A percentile compares a stretch with the other conserved stretches of the same genome.
phyloP scores from a whole-genome alignment of 2,888 invertebrate genomes.

The Parnassius mnemosyne region DNA sequence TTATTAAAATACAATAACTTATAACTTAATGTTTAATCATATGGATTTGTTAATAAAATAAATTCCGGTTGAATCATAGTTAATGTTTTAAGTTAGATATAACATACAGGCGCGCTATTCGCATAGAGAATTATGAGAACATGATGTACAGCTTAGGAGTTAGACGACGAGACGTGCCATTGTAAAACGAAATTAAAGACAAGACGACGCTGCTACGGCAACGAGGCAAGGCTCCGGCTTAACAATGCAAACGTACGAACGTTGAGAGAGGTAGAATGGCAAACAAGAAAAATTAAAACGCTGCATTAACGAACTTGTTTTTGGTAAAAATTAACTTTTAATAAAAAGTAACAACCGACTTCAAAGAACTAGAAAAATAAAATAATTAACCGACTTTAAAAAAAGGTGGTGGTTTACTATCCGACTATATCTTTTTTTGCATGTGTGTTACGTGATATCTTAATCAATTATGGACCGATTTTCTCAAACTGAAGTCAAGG shows the following conservation, averaged over 20 bases:
- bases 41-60: too few relatives aligned
- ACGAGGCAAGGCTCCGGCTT: constrained; percentile 35
- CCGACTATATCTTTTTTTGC: too few relatives aligned
- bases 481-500: too few relatives aligned
- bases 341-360: too few relatives aligned
- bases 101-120: constrained; percentile 40
- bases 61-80: too few relatives aligned
- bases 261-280: constrained; percentile 8
- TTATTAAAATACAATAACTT: too few relatives aligned
- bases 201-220: constrained; percentile 41
- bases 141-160: constrained; percentile 39
- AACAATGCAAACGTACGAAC: constrained; percentile 19
- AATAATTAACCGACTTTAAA: background rate
- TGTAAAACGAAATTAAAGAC: constrained; percentile 55
- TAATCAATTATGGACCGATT: too few relatives aligned
- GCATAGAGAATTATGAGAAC: constrained; percentile 50
- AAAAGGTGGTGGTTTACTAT: too few relatives aligned
- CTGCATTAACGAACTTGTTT: background rate
- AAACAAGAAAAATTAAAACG: constrained; percentile 3
- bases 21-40: too few relatives aligned
- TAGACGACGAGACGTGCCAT: constrained; percentile 41
- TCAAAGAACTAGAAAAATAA: background rate
- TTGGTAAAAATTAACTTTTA: too few relatives aligned
- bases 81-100: too few relatives aligned
- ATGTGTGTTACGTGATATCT: too few relatives aligned